A percentile compares a stretch with the other conserved stretches of the same genome.
Evolutionary conservation across 2,797 vertebrate genomes (phyloP).

Genomic region (Sciurus vulgaris): DNA sequence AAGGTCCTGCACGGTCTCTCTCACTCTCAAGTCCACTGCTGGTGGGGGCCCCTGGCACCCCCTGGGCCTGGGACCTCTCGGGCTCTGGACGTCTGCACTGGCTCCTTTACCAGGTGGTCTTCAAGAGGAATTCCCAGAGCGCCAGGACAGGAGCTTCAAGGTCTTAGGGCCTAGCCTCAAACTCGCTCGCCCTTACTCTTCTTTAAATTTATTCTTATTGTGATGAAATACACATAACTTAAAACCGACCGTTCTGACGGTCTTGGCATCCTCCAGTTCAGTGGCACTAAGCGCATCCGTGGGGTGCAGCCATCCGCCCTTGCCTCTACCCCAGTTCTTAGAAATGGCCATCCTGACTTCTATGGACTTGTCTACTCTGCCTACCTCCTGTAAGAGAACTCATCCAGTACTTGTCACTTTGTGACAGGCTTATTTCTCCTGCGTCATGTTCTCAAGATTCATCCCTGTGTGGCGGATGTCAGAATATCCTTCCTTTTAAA

Average conservation of each 20-base stretch:
- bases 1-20: background rate
- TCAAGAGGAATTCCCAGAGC: background rate
- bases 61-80: background rate
- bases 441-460: background rate
- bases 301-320: background rate
- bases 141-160: background rate
- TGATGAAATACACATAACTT: background rate
- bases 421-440: background rate
- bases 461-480: rapidly evolving
- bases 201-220: background rate
- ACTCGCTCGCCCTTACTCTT: background rate
- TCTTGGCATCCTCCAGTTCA: background rate
- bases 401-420: rapidly evolving
- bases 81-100: background rate
- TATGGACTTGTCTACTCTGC: too few relatives aligned
- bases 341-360: rapidly evolving
- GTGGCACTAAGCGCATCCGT: background rate
- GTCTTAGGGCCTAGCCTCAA: background rate
- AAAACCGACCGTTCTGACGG: background rate
- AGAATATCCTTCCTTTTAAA: background rate
- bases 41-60: too few relatives aligned
- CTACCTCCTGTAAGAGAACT: rapidly evolving
- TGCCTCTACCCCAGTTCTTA: rapidly evolving
- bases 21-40: background rate
- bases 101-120: background rate